Conservation (phyloP, 2,888 invertebrate genomes). For the Athalia circularis region DNA sequence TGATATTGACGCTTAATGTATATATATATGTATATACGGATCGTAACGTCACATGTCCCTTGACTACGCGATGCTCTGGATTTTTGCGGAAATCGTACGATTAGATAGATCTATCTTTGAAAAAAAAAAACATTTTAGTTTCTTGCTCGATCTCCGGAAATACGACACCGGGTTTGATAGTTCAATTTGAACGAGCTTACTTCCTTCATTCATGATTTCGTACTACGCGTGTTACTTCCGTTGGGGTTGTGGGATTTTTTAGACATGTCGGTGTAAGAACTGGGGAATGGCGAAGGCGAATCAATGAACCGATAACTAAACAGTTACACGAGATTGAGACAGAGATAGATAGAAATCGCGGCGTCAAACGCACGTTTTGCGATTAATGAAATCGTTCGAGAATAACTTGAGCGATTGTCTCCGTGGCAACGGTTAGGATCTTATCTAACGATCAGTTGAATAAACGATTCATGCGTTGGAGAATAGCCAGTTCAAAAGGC, state of each 20-base stretch:
- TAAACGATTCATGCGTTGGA: neutral
- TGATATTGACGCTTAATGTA: neutral
- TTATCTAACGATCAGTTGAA: neutral
- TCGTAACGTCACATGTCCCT: neutral
- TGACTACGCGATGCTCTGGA: neutral
- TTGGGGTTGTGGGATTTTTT: slow-evolving; percentile 2
- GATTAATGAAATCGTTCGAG: neutral
- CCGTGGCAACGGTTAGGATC: neutral
- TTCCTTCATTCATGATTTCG: neutral
- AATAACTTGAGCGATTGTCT: slow-evolving; percentile 5
- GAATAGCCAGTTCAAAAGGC: neutral
- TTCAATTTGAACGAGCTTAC: neutral
- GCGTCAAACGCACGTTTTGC: slow-evolving; percentile 12
- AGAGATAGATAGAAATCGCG: neutral
- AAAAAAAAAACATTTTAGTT: neutral
- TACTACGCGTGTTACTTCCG: neutral
- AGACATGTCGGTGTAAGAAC: neutral
- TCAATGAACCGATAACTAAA: slow-evolving; percentile 20
- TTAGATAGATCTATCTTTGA: neutral
- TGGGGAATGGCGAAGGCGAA: neutral
- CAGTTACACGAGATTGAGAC: neutral
- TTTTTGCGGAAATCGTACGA: slow-evolving; percentile 1
- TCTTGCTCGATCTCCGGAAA: neutral
- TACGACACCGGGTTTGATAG: neutral
- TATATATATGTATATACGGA: neutral